Evolutionary conservation across 2,888 invertebrate genomes (phyloP), one percentile per base, ranked within the genome.

Genomic region (Xestia c-nigrum): DNA sequence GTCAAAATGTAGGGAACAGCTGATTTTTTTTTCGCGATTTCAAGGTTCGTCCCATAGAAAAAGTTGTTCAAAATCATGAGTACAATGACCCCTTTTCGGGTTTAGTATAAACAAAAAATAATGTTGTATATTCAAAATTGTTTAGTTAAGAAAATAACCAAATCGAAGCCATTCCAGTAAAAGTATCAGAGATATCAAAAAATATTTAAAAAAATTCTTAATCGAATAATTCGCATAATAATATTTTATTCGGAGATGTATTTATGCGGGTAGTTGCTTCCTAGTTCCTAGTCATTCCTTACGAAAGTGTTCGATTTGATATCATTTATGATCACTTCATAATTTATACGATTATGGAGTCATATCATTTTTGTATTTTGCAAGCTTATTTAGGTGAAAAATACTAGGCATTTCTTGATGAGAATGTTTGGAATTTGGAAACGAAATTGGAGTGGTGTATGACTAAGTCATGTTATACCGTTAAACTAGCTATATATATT

Each of bases 261-360:
- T 66, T 70, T 59, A 78, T 55, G 66, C 64, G 72, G 68, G 69
- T 87, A 89, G 80, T 75, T 80, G 86, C 81, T 84, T 84, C 77
- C 74, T 83, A 90, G 88, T 89, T 89, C 81, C 75, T 82, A 90
- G 87, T 88, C 85, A 76, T 85, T 85, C 81, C 79, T 81, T 85
- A 81, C 81, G 63, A 70, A 83, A 66, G 80, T 89, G 88, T 88
- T 89, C 86, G 83, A 86, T 85, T 83, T 63, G 59, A 85, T 82
- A 83, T 87, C 76, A 81, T 87, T 76, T 80, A 86, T 75, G 47
- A 72, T 68, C 6, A 71, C 89, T 88, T 85, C 91, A 87, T 91
- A 90, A 92, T 92, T 92, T 92, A 89, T 92, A 92, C 92, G 91
- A 92, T 92, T 91, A 86, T 90, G 90, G 71, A 87, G 89, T 69